Evolutionary conservation across 2,797 vertebrate genomes (phyloP), one percentile per base, ranked within the genome.

Genomic region (Botia kubotai): DNA sequence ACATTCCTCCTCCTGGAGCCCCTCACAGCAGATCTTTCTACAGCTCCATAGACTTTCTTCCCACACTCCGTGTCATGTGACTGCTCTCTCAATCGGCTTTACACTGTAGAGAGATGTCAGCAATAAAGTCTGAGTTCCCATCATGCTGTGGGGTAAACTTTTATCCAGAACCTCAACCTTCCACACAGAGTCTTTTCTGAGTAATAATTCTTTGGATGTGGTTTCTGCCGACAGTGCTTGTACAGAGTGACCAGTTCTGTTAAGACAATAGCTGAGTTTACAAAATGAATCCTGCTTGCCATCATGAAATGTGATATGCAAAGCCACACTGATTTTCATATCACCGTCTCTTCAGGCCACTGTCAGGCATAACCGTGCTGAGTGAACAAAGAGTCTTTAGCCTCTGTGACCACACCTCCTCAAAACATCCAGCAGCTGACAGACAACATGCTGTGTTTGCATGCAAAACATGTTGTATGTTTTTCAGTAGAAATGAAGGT

Each of bases 141-240:
- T 74, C 36, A 36, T 60, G 46, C 26, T 66, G 26, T 23, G 43
- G 50, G 50, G 10, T 57, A 57, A 57, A 77, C 52, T 10, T 52
- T 36, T 0, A 55, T 57, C 16, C 7, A 17, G 7, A 50, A 36
- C 16, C 26, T 46, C 36, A 10, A 11, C 2, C 29, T 72, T 74
- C 46, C 1, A 60, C 53, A 8, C 2, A 19, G 43, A 21, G n/a
- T 12, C 48, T 65, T 36, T 53, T 57, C 21, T 69, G 3, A 29
- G 48, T 13, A 26, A 21, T 55, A 29, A 70, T 48, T 10, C 12
- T 50, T 4, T 50, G 23, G 21, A 50, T 3, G 33, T 36, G 39
- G 11, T 68, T 48, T 46, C 52, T 46, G 21, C 11, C 4, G 29
- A 17, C 17, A 58, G 1, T 55, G 52, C n/a, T 33, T n/a, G n/a